Evolutionary conservation across 2,113 vertebrate species (phyloP).

Genomic region (Bos javanicus): DNA sequence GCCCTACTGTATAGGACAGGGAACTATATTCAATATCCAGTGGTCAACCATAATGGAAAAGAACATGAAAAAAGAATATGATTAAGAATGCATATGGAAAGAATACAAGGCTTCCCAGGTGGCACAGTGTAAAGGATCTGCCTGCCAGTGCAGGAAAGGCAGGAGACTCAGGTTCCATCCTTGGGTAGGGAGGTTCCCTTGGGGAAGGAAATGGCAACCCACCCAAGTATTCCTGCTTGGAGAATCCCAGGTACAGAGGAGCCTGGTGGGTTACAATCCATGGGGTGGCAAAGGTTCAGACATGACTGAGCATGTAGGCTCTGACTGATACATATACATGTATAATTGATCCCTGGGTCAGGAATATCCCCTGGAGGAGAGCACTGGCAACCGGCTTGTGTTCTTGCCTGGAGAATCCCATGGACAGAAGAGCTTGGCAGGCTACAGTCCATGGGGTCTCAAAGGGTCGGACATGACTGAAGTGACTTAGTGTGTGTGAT

Average conservation of each 20-base stretch:
- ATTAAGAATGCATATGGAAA: background rate
- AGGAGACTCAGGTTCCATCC: background rate
- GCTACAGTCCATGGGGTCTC: background rate
- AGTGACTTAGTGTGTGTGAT: background rate
- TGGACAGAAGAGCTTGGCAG: background rate
- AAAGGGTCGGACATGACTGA: background rate
- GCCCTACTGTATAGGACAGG: background rate
- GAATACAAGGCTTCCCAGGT: background rate
- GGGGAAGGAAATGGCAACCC: background rate
- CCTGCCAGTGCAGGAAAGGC: background rate
- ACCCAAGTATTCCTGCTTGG: background rate
- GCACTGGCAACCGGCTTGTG: rapidly evolving
- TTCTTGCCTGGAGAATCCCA: background rate
- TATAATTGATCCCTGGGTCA: background rate
- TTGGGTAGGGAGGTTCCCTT: background rate
- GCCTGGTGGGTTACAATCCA: background rate
- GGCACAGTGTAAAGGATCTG: background rate
- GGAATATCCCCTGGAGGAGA: background rate
- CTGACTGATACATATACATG: background rate
- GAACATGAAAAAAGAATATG: background rate
- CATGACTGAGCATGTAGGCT: background rate
- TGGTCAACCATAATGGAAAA: background rate
- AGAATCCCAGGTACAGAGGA: background rate
- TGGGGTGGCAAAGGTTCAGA: background rate
- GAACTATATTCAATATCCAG: background rate